Base-by-base conservation (phyloP, 2,888 invertebrate genomes). In the Acanthacorydalis orientalis region DNA sequence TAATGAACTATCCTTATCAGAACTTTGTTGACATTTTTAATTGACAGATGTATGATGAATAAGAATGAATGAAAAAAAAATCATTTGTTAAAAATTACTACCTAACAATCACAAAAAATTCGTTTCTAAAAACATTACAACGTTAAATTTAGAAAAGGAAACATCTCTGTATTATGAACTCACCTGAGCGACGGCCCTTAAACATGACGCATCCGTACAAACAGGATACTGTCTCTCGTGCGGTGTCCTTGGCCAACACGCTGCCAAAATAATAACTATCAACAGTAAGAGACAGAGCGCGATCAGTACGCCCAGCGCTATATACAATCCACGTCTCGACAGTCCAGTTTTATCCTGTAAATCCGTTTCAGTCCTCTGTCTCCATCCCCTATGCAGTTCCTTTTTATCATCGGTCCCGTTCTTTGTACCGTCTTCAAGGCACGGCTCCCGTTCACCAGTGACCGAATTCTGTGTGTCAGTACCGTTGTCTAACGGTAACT, bases 171-270 rank as follows among this genome's bases (percentile, higher is more conserved):
- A 6, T 23, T 23, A 12, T 10, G 7, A 31, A 49, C 56, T 57
- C 55, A 73, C 72, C 68, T 68, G 65, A 33, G 72, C 65, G 23
- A 73, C 67, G n/a, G 68, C 68, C 43, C 63, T 58, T 35, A 74
- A 64, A 57, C 74, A 74, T 8, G 67, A 63, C 0, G 70, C 60
- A 14, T 63, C 62, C 47, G 60, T 58, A 54, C 73, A 74, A 38
- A 68, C 60, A 8, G 67, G 64, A 53, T 61, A 65, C 44, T 59
- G 57, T 35, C 58, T 57, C 48, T 60, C 57, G 51, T 67, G 65
- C 2, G 64, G 64, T 41, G 64, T 58, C n/a, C 55, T 55, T 7
- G 72, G 72, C 69, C 72, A 70, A 12, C 66, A 56, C 12, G 64
- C 62, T 10, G 63, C 60, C 56, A 74, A 57, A 11, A 64, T 61